A percentile compares a stretch with the other conserved stretches of the same genome.
These are phyloP conservation scores for Acanthosepion pharaonis DNA, from an alignment of 2,888 invertebrate species.

Conservation along the genomic window DNA sequence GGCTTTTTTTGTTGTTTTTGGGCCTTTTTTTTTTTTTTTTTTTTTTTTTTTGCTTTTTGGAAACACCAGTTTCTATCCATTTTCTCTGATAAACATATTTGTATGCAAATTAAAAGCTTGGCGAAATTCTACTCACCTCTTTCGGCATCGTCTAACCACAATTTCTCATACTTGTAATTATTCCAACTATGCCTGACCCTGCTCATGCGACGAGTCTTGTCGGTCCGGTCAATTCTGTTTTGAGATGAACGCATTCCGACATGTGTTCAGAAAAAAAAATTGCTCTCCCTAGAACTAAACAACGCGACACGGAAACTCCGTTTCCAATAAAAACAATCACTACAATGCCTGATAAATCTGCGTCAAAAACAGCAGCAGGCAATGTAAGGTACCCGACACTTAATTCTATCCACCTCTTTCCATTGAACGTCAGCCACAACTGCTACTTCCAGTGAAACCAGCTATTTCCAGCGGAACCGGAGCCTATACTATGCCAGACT, in stretches of 20 bases:
- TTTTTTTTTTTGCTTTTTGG: too few species aligned
- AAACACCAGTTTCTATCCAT: not conserved
- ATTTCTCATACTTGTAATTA: conserved; percentile 44
- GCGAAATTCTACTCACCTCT: conserved; percentile 34
- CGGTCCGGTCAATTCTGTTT: not conserved
- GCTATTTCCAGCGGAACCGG: not conserved
- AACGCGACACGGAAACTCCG: conserved; percentile 33
- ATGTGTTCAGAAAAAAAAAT: not conserved
- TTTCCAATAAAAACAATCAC: not conserved
- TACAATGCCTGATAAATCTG: not conserved
- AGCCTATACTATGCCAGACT: not conserved
- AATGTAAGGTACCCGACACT: not conserved
- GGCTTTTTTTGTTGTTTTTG: too few species aligned
- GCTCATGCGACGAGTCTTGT: not conserved
- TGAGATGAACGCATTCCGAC: conserved; percentile 35
- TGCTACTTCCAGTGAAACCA: not conserved
- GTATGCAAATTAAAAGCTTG: too few species aligned
- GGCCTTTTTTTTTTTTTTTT: not conserved
- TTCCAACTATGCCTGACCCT: conserved; percentile 33
- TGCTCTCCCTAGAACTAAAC: not conserved
- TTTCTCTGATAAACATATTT: not conserved
- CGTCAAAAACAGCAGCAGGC: not conserved
- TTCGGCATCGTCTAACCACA: conserved; percentile 35
- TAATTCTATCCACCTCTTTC: not conserved
- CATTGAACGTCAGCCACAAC: not conserved